Base-by-base conservation (phyloP, 2,797 vertebrate species). In the Chloroceryle amazona region DNA sequence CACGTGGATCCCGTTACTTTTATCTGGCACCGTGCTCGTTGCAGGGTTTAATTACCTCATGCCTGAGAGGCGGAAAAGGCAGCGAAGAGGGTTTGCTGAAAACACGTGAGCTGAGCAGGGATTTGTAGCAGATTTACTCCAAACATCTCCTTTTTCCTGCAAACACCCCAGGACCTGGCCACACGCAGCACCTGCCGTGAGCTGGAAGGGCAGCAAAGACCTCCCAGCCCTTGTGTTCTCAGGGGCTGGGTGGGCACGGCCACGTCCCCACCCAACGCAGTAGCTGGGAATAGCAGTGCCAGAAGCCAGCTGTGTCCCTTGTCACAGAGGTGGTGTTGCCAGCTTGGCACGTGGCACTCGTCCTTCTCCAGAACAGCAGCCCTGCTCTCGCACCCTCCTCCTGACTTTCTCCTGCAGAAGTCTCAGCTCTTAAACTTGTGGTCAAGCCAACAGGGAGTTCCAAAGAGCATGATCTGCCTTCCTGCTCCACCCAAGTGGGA, bases 41-140 rank as follows among this genome's bases (percentile, higher is more conserved):
- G 60, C 51, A 23, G 51, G 55, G 0, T 66, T 70, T 78, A 42
- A 80, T 95, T 84, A 70, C 51, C 71, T 88, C 52, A 1, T 46
- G 28, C 25, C 13, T 42, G 46, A 42, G 49, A 35, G 57, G 61
- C 0, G 1, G 87, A 19, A 76, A 82, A 63, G 46, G 51, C 55
- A 49, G 47, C 13, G 5, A 33, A 6, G 37, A 25, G 28, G 4
- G 21, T 54, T 35, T 60, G 6, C 55, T 23, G 73, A 54, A 73
- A 85, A 86, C 4, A 12, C 12, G 0, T 0, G 0, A 60, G 67
- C 25, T n/a, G 23, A 52, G 44, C 1, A 7, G 47, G 37, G 63
- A 21, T 75, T 84, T 81, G 51, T 57, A 63, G 28, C 31, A 19
- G n/a, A 12, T 12, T 51, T 47, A 31, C 23, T 67, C 35, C 22